phyloP scores from a whole-genome alignment of 2,113 vertebrate species.

The Poecile atricapillus region DNA sequence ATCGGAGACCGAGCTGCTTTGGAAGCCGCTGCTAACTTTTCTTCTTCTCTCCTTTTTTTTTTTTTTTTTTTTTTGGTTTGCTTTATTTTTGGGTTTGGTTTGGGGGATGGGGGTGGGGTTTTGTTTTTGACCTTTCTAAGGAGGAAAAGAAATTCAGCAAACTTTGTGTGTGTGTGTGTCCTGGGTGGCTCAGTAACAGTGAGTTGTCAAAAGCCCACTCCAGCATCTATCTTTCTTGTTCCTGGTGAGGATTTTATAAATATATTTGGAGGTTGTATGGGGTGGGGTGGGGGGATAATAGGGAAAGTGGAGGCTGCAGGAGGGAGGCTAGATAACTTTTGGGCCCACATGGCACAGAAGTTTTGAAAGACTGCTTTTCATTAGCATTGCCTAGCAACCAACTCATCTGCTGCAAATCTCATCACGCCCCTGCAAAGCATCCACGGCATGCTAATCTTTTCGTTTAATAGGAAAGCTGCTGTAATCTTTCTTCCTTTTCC shows the following conservation, averaged over 20 bases:
- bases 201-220: constrained; percentile 30
- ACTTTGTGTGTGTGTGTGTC: background rate
- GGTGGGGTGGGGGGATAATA: background rate
- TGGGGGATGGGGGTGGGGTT: background rate
- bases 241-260: constrained; percentile 70
- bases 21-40: background rate
- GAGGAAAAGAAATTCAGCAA: constrained; percentile 32
- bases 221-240: constrained; percentile 51
- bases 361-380: constrained; percentile 74
- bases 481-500: constrained; percentile 65
- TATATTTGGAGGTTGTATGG: constrained; percentile 56
- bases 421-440: constrained; percentile 70
- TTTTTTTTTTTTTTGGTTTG: background rate
- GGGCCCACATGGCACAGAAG: constrained; percentile 35
- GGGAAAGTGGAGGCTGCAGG: background rate
- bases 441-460: constrained; percentile 56
- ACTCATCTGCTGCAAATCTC: constrained; percentile 75
- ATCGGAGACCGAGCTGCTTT: background rate
- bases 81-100: background rate
- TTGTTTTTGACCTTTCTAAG: background rate
- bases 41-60: background rate
- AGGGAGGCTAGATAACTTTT: constrained; percentile 54
- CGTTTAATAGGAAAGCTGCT: constrained; percentile 65
- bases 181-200: constrained; percentile 13
- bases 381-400: constrained; percentile 72